Conservation (phyloP, 2,888 invertebrate species). For the Nephrocerus scutellatus region DNA sequence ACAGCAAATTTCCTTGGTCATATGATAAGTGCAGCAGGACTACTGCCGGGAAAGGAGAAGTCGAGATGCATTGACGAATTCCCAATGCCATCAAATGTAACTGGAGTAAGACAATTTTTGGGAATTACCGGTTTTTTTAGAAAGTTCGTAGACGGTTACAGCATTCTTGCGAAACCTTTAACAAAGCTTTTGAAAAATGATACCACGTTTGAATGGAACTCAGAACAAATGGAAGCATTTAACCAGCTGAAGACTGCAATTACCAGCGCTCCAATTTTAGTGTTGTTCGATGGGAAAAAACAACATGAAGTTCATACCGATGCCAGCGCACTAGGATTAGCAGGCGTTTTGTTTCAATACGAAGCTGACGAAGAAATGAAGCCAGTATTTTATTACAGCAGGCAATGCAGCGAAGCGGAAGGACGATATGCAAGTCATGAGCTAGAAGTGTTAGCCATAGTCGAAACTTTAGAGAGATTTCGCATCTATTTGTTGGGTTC, state of each 20-base stretch:
- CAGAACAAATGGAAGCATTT: slow-evolving; percentile 7
- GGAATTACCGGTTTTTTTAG: slow-evolving; percentile 15
- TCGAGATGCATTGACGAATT: slow-evolving; percentile 14
- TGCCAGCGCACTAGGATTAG: slow-evolving; percentile 4
- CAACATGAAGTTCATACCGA: slow-evolving; percentile 11
- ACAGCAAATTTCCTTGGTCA: slow-evolving; percentile 13
- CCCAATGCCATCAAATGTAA: slow-evolving; percentile 11
- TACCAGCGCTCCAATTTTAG: slow-evolving; percentile 5
- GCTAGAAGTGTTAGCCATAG: slow-evolving; percentile 11
- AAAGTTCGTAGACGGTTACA: slow-evolving; percentile 9
- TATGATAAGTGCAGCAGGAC: slow-evolving; percentile 4
- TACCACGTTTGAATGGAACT: slow-evolving; percentile 6
- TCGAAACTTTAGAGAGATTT: slow-evolving; percentile 8
- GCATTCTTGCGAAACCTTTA: slow-evolving; percentile 5
- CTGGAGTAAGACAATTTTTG: slow-evolving; percentile 15
- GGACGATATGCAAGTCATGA: slow-evolving; percentile 2
- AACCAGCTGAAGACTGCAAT: slow-evolving; percentile 2
- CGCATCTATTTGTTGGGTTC: slow-evolving; percentile 8
- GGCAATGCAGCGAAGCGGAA: slow-evolving; percentile 8
- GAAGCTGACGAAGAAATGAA: slow-evolving; percentile 3
- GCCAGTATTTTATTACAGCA: slow-evolving; percentile 13
- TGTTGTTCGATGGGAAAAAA: slow-evolving; percentile 8
- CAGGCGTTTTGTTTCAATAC: slow-evolving; percentile 6
- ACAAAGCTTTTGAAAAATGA: slow-evolving; percentile 10
- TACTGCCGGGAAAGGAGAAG: slow-evolving; percentile 9